Percentiles rank a stretch among this genome's conserved stretches.
phyloP scores from a whole-genome alignment of 2,888 invertebrate genomes.

The Machimus atricapillus region DNA sequence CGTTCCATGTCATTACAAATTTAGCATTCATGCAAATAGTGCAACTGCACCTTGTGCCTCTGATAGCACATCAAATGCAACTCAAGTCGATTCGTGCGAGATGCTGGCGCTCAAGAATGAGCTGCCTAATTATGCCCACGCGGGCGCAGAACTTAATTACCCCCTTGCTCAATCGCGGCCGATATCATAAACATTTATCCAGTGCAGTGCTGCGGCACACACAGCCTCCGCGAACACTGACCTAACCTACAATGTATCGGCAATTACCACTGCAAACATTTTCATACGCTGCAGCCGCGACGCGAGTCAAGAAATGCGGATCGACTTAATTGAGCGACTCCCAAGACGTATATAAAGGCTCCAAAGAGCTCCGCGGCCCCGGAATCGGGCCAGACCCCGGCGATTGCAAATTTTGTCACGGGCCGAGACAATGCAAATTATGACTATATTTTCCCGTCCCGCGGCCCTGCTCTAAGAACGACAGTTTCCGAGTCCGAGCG shows the following conservation, averaged over 20 bases:
- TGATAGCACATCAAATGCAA: background rate
- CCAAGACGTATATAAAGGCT: too few species aligned
- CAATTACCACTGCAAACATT: slow-evolving; percentile 1
- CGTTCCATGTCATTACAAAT: background rate
- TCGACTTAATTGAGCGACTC: slow-evolving; percentile 16
- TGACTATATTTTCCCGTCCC: background rate
- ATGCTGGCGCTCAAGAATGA: background rate
- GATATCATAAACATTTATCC: background rate
- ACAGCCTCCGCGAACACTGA: slow-evolving; percentile 15
- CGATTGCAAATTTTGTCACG: slow-evolving; percentile 2
- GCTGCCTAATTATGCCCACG: slow-evolving; percentile 26
- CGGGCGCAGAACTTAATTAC: background rate
- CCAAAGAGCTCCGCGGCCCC: background rate
- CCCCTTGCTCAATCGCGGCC: slow-evolving; percentile 1
- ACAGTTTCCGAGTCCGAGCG: background rate
- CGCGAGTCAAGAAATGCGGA: background rate
- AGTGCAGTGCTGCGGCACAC: background rate
- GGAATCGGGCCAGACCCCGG: background rate
- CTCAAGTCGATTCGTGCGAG: background rate
- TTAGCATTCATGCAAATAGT: background rate
- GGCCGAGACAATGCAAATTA: slow-evolving; percentile 26
- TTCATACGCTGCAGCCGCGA: background rate
- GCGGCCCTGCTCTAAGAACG: background rate
- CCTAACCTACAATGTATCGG: background rate
- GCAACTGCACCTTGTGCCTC: background rate